phyloP scores from a whole-genome alignment of 2,797 vertebrate genomes.

The Pogoniulus pusillus region DNA sequence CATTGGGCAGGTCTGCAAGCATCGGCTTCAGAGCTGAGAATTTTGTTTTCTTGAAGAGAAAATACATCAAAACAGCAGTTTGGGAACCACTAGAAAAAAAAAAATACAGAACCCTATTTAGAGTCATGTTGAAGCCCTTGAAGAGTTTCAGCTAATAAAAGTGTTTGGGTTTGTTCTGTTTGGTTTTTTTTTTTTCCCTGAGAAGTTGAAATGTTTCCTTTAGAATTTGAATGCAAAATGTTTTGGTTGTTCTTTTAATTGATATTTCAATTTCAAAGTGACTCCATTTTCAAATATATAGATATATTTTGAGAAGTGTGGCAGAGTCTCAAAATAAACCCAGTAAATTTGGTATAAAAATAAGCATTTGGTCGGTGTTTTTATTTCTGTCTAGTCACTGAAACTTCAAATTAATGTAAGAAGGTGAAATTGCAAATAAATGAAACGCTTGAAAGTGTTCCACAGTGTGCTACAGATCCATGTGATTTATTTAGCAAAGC shows the following conservation, averaged over 20 bases:
- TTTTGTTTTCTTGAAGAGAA: neutral
- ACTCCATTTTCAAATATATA: neutral
- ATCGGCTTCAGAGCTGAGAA: neutral
- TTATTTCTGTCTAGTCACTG: neutral
- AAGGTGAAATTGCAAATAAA: neutral
- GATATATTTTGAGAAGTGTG: neutral
- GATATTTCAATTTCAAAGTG: neutral
- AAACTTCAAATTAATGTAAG: neutral
- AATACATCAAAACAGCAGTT: neutral
- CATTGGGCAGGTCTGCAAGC: neutral
- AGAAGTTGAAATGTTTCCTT: neutral
- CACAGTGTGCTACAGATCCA: neutral
- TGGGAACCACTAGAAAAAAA: neutral
- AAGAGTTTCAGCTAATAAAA: neutral
- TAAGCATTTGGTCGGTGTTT: neutral
- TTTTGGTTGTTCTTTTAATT: neutral
- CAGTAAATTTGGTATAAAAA: neutral
- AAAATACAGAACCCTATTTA: neutral
- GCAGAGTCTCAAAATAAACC: neutral
- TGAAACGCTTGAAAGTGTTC: neutral
- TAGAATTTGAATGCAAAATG: neutral
- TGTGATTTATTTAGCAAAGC: neutral
- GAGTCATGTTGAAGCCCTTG: neutral
- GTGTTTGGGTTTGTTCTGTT: too few relatives aligned
- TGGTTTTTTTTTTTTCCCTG: neutral